A percentile compares a stretch with the other conserved stretches of the same genome.
These are phyloP conservation scores for Chionodraco myersi DNA, from an alignment of 2,113 vertebrate genomes.

Conservation along the genomic window DNA sequence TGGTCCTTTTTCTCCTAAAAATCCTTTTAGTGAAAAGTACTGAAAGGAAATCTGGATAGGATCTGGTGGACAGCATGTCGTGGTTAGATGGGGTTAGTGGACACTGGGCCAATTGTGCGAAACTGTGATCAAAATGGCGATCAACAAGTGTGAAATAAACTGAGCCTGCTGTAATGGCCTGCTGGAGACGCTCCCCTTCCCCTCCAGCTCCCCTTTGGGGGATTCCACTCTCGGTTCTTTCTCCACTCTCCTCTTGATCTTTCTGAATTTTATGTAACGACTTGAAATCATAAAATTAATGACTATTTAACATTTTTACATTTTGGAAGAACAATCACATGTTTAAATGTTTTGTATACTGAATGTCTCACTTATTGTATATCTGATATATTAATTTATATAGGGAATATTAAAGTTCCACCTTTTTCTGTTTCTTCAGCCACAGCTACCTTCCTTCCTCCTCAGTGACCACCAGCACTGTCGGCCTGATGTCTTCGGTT, in stretches of 20 bases:
- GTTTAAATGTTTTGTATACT: not conserved
- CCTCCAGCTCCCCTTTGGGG: not conserved
- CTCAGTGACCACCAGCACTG: not conserved
- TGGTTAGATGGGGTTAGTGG: not conserved
- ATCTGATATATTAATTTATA: not conserved
- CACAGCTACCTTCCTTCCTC: not conserved
- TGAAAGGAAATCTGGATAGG: not conserved
- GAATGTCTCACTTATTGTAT: not conserved
- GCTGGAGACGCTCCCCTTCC: conserved; percentile 18
- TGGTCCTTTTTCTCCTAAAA: not conserved
- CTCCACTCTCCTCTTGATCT: not conserved
- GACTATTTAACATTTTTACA: not conserved
- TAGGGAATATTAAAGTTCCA: not conserved
- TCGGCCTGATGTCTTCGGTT: conserved; percentile 83
- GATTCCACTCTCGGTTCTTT: conserved; percentile 16
- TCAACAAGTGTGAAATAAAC: conserved; percentile 69
- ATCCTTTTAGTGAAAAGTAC: not conserved
- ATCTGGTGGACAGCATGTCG: conserved; percentile 1
- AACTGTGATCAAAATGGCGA: conserved; percentile 67
- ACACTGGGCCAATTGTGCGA: conserved; percentile 11
- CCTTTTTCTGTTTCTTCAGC: not conserved
- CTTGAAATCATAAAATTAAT: not conserved
- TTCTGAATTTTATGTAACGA: not conserved
- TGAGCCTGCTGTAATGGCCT: conserved; percentile 37
- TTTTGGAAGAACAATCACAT: too few relatives aligned